These are phyloP conservation scores for Macrophya alboannulata DNA, from an alignment of 2,888 invertebrate genomes.

Conservation along the genomic window DNA sequence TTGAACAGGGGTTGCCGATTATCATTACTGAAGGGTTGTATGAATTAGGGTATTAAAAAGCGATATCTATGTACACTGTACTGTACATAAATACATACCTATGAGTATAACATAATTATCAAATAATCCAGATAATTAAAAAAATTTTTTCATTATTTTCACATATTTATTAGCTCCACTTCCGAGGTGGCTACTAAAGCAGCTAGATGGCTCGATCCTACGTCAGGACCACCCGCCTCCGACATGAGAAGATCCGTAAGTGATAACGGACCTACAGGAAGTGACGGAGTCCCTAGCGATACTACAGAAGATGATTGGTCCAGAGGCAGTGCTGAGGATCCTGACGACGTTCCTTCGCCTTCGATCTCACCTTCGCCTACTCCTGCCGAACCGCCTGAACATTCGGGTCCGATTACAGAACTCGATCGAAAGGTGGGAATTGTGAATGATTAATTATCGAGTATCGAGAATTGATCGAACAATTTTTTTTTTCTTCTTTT, in stretches of 20 bases:
- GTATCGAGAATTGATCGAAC: too few species aligned
- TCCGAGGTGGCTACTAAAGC: slow-evolving; percentile 73
- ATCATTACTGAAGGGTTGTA: not conserved
- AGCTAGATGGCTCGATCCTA: slow-evolving; percentile 74
- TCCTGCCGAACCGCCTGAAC: slow-evolving; percentile 76
- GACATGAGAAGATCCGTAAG: slow-evolving; percentile 78
- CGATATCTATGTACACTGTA: not conserved
- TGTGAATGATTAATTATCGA: not conserved
- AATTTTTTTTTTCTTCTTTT: not conserved
- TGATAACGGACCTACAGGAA: slow-evolving; percentile 79
- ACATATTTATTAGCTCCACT: slow-evolving; percentile 70
- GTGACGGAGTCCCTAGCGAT: slow-evolving; percentile 84
- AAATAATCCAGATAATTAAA: not conserved
- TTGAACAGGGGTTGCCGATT: not conserved
- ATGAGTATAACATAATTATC: not conserved
- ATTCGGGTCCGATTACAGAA: slow-evolving; percentile 81
- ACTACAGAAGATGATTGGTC: slow-evolving; percentile 89
- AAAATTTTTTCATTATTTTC: not conserved
- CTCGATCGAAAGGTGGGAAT: slow-evolving; percentile 84
- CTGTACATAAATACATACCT: not conserved
- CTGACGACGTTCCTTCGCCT: slow-evolving; percentile 81
- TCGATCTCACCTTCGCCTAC: slow-evolving; percentile 71
- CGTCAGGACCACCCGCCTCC: slow-evolving; percentile 61
- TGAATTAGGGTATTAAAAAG: not conserved
- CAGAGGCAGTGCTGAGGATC: slow-evolving; percentile 86